Evolutionary conservation across 2,113 vertebrate species (phyloP), one percentile per base, ranked within the genome.

Genomic region (Dicaeum eximium): DNA sequence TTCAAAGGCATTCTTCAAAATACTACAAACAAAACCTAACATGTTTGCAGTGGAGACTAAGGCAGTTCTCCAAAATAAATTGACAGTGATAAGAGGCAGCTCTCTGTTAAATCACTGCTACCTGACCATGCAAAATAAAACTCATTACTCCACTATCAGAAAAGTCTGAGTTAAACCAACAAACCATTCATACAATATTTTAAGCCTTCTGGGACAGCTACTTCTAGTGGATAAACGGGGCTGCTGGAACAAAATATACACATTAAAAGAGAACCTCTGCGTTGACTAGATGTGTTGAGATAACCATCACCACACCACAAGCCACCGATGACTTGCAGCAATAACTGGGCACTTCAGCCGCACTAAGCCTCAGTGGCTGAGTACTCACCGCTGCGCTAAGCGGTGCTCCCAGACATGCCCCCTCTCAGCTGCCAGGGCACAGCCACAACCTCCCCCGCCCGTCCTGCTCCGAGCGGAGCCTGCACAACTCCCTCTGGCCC

Each of bases 251-350:
- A 25, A 44, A 24, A 33, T 4, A 15, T 1, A 31, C 12, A 1
- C 25, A 13, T 4, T 23, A 14, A 15, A 65, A 16, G 5, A 73
- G 9, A 80, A 24, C 9, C 2, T 23, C 35, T 7, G 21, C 2
- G 3, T 3, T 21, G 25, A 37, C 20, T 0, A 38, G 13, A 23
- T 5, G 6, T 2, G 5, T 6, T 58, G 66, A 1, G 21, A 60
- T 23, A 47, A 53, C 27, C 6, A 27, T 2, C 0, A 1, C 25
- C 77, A 37, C 50, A 19, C 12, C n/a, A 31, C 10, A 30, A 23
- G 15, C 31, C 50, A 13, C 30, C 1, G 9, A 3, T 1, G 4
- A 9, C 4, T 0, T 0, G 8, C 38, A 21, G 7, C 28, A 4
- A 1, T 10, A 48, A 6, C 0, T 0, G 11, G 35, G 48, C 61